phyloP scores from a whole-genome alignment of 2,797 vertebrate species.

The Galagoides demidoff region DNA sequence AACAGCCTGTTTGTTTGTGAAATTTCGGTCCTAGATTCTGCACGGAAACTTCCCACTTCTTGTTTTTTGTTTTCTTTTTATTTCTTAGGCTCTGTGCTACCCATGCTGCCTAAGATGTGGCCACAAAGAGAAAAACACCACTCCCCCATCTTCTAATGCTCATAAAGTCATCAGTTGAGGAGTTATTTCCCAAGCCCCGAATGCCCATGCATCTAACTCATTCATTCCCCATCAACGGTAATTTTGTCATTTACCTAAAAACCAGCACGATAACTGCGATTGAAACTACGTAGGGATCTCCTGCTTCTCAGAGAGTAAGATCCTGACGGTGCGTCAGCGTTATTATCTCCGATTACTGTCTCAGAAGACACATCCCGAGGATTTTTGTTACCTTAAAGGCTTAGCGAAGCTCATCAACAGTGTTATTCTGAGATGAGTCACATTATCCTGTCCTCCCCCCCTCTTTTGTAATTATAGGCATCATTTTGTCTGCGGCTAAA shows the following conservation, averaged over 20 bases:
- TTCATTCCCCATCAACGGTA: neutral
- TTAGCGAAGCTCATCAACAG: neutral
- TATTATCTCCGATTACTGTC: rapidly evolving
- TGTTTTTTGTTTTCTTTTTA: conserved; percentile 71
- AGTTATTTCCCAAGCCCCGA: neutral
- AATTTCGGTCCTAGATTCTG: conserved; percentile 77
- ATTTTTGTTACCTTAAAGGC: neutral
- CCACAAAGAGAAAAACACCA: neutral
- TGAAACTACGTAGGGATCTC: neutral
- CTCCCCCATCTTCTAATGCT: neutral
- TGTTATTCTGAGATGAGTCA: neutral
- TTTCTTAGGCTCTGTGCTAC: conserved; percentile 75
- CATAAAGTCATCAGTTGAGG: neutral
- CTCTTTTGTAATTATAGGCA: neutral
- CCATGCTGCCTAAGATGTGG: conserved; percentile 60
- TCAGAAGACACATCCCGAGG: neutral
- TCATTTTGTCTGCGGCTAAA: neutral
- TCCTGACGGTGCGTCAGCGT: rapidly evolving
- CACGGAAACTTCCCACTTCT: conserved; percentile 80
- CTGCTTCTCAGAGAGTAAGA: conserved; percentile 57
- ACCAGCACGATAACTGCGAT: neutral
- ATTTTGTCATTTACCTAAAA: conserved; percentile 48
- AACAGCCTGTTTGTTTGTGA: conserved; percentile 78
- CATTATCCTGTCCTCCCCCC: rapidly evolving
- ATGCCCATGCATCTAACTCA: conserved; percentile 15